These are phyloP conservation scores for Metallyticus violacea DNA, from an alignment of 2,888 invertebrate species.

Conservation along the genomic window DNA sequence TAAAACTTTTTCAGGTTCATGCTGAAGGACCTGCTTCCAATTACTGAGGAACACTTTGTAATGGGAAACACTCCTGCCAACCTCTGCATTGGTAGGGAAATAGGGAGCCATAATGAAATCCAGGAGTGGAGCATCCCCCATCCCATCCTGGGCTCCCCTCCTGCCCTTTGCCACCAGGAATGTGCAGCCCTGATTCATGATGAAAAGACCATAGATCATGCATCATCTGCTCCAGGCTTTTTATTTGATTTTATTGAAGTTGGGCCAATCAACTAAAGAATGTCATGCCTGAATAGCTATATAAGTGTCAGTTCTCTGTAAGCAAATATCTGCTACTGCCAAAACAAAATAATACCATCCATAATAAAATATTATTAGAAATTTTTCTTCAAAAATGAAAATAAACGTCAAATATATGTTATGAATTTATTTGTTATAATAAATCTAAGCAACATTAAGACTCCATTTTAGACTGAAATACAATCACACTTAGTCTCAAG, in stretches of 20 bases:
- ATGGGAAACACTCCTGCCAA: slow-evolving; percentile 49
- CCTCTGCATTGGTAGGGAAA: slow-evolving; percentile 47
- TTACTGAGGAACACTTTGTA: slow-evolving; percentile 57
- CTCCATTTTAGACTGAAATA: neutral
- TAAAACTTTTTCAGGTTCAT: slow-evolving; percentile 51
- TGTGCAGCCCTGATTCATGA: neutral
- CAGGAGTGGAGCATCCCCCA: slow-evolving; percentile 18
- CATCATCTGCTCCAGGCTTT: slow-evolving; percentile 40
- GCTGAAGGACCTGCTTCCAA: slow-evolving; percentile 58
- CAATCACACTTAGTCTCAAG: neutral
- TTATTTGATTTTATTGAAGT: slow-evolving; percentile 47
- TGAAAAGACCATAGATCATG: slow-evolving; percentile 2
- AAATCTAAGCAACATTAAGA: neutral
- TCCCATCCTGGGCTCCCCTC: neutral
- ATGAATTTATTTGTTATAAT: neutral
- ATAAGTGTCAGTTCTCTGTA: too few species aligned
- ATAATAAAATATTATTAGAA: neutral
- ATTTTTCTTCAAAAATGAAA: neutral
- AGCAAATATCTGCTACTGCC: neutral
- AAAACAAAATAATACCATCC: neutral
- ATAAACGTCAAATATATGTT: neutral
- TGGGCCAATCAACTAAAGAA: slow-evolving; percentile 44
- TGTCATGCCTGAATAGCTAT: slow-evolving; percentile 2
- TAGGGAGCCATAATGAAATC: slow-evolving; percentile 40
- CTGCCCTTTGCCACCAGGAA: slow-evolving; percentile 7